phyloP scores from a whole-genome alignment of 2,797 vertebrate species.

The Helostoma temminkii region DNA sequence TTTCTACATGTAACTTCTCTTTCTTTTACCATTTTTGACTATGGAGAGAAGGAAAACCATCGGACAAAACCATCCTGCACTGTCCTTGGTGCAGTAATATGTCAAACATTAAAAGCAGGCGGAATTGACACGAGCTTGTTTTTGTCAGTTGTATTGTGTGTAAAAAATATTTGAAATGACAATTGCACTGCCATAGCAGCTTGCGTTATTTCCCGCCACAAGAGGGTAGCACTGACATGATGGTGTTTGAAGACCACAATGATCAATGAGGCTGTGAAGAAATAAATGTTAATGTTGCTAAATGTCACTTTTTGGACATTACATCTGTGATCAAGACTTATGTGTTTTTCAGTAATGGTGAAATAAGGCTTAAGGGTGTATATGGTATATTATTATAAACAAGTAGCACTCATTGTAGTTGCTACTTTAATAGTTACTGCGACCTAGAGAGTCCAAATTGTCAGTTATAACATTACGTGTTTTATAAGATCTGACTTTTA shows the following conservation, averaged over 20 bases:
- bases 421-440: background rate
- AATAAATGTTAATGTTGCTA: background rate
- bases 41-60: constrained; percentile 6
- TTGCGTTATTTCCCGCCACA: constrained; percentile 63
- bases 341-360: background rate
- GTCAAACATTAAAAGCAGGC: background rate
- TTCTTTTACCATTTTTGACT: background rate
- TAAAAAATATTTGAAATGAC: background rate
- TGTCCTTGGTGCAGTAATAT: background rate
- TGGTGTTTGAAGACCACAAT: background rate
- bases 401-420: background rate
- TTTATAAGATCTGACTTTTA: background rate
- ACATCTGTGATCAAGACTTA: constrained; percentile 7
- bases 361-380: background rate
- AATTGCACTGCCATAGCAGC: background rate
- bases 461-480: background rate
- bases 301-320: background rate
- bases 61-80: background rate
- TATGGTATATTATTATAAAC: too few species aligned
- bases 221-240: constrained; percentile 73
- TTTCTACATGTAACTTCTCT: background rate
- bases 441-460: background rate
- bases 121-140: background rate
- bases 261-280: too few species aligned
- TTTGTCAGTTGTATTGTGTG: background rate